Evolutionary conservation across 2,888 invertebrate genomes (phyloP), one percentile per base, ranked within the genome.

Genomic region (Drosophila nr. perissopoda): DNA sequence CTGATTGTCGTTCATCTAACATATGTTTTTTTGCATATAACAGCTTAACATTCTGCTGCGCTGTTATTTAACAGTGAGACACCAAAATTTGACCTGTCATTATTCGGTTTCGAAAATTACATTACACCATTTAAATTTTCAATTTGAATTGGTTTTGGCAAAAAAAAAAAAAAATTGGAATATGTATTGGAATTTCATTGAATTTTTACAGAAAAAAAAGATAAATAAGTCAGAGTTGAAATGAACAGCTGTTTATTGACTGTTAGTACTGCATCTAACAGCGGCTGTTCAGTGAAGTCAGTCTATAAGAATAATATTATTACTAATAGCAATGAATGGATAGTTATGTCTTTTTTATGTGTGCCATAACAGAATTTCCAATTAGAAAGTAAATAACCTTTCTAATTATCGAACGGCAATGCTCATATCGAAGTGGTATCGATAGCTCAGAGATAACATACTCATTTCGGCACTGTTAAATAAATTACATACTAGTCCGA

Each of bases 1-100:
- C 56, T 40, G 51, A 57, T 73, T 56, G 57, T 68, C 61, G 73
- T 73, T 73, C 74, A 69, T 56, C 62, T 74, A 74, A 59, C 73
- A 74, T 74, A 74, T 74, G 73, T 74, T 74, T 58, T 57, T 48
- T 40, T 66, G 49, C 56, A 72, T 45, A 34, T 42, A 51, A 49
- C 40, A 53, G 16, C 16, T 53, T 62, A 49, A 58, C 61, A 67
- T 73, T 58, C 45, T 67, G 33, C 48, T 45, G n/a, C 31, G 7
- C 52, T 73, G 73, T 58, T 73, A 73, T 54, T 62, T 54, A 73
- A 73, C 73, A 73, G 52, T 45, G 38, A 33, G 29, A 42, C 29
- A 27, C 16, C 11, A 7, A 7, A 40, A 64, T 36, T 65, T 27
- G 31, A 16, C 8, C 29, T 16, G 56, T 62, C 42, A 52, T 29